Evolutionary conservation across 1,140 invertebrate species (phyloP).

Genomic region (Agraylea sexmaculata): DNA sequence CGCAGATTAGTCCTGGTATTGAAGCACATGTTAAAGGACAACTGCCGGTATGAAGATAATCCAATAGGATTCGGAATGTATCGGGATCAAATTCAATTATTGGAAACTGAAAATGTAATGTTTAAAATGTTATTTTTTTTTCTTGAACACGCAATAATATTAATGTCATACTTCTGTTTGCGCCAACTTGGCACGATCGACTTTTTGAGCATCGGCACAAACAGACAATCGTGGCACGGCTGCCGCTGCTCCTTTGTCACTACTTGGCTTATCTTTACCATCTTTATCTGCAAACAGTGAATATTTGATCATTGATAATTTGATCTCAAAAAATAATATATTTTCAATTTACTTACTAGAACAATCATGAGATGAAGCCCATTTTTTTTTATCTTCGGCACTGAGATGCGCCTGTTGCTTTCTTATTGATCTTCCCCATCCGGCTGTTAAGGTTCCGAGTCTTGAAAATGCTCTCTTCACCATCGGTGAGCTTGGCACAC

Average conservation of each 20-base stretch:
- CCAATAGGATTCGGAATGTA: conserved; percentile 79
- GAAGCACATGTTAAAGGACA: conserved; percentile 84
- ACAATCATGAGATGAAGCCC: conserved; percentile 84
- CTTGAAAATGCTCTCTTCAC: conserved; percentile 83
- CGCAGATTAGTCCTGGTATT: conserved; percentile 85
- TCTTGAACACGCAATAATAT: conserved; percentile 2
- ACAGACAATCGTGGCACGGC: conserved; percentile 80
- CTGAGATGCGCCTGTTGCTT: conserved; percentile 59
- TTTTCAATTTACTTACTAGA: conserved; percentile 51
- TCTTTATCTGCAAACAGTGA: conserved; percentile 53
- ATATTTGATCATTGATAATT: not conserved
- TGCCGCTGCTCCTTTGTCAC: conserved; percentile 59
- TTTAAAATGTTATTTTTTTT: conserved; percentile 13
- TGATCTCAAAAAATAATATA: not conserved
- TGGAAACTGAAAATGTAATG: conserved; percentile 69
- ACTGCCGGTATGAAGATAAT: conserved; percentile 86
- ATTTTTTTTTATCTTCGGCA: conserved; percentile 81
- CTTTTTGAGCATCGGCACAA: conserved; percentile 87
- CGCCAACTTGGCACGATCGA: conserved; percentile 78
- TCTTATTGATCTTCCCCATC: conserved; percentile 75
- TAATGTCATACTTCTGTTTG: conserved; percentile 66
- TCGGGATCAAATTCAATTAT: conserved; percentile 93
- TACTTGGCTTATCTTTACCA: conserved; percentile 64
- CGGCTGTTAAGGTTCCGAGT: conserved; percentile 76
- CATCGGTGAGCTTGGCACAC: conserved; percentile 89